phyloP scores from a whole-genome alignment of 2,797 vertebrate species.

The Sebastes trivittatus region DNA sequence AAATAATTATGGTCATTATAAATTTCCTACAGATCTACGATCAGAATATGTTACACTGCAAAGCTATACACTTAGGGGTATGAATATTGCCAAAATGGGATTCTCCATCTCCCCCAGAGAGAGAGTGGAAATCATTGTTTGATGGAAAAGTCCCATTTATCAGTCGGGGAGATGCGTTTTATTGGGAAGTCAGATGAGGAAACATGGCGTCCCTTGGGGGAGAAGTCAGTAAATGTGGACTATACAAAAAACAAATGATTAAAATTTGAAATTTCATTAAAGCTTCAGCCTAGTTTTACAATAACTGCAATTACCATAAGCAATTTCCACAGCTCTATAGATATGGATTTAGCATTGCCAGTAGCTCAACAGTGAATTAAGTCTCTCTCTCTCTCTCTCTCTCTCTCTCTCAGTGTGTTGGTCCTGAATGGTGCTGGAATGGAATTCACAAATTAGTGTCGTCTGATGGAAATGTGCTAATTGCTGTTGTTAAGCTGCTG shows the following conservation, averaged over 20 bases:
- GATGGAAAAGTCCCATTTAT: constrained; percentile 52
- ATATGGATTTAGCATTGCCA: constrained; percentile 74
- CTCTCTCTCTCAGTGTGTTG: constrained; percentile 39
- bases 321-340: constrained; percentile 75
- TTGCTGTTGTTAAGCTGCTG: constrained; percentile 83
- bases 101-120: not conserved
- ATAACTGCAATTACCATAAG: constrained; percentile 76
- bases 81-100: constrained; percentile 18
- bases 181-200: constrained; percentile 54
- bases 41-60: not conserved
- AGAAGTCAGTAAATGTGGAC: constrained; percentile 48
- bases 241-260: constrained; percentile 69
- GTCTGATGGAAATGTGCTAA: constrained; percentile 85
- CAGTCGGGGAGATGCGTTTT: constrained; percentile 29
- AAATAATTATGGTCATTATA: not conserved
- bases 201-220: constrained; percentile 29
- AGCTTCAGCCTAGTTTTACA: constrained; percentile 71
- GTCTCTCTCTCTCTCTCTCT: constrained; percentile 28
- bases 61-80: not conserved
- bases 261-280: constrained; percentile 76
- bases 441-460: constrained; percentile 83
- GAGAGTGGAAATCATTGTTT: constrained; percentile 45
- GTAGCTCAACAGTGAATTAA: constrained; percentile 68
- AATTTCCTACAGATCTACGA: not conserved
- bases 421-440: constrained; percentile 70